phyloP scores from a whole-genome alignment of 2,888 invertebrate species.

The Arctia plantaginis region DNA sequence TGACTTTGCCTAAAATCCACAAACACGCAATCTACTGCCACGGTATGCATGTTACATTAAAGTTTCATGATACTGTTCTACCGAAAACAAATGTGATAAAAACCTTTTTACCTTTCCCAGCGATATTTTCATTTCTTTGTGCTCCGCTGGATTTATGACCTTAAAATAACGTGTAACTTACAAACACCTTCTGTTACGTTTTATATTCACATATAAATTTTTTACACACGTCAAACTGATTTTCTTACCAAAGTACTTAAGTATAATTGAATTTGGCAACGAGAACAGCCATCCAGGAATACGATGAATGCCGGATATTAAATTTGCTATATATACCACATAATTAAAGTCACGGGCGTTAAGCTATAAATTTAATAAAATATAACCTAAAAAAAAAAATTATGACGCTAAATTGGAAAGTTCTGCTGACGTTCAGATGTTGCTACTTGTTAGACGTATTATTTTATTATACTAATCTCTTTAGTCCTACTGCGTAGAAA shows the following conservation, averaged over 20 bases:
- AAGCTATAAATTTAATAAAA: neutral
- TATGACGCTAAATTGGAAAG: neutral
- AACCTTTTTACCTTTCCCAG: conserved; percentile 19
- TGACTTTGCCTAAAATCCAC: conserved; percentile 5
- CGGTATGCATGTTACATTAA: conserved; percentile 18
- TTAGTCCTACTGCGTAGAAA: neutral
- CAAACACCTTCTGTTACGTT: conserved; percentile 5
- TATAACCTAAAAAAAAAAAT: neutral
- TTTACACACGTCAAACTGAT: neutral
- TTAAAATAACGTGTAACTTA: conserved; percentile 20
- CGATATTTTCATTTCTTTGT: conserved; percentile 24
- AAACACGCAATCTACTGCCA: neutral
- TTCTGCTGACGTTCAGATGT: neutral
- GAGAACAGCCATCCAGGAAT: neutral
- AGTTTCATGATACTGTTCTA: conserved; percentile 16
- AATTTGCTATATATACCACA: neutral
- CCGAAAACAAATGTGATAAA: conserved; percentile 23
- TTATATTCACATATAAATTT: conserved; percentile 3
- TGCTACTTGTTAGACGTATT: neutral
- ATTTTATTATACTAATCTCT: conserved; percentile 3
- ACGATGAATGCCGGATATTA: conserved; percentile 2
- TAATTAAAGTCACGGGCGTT: conserved; percentile 5
- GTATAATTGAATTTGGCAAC: conserved; percentile 3
- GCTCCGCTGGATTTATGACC: conserved; percentile 16
- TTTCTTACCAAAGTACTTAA: conserved; percentile 5